These are phyloP conservation scores for Hipposideros larvatus DNA, from an alignment of 2,797 vertebrate species.

Conservation along the genomic window DNA sequence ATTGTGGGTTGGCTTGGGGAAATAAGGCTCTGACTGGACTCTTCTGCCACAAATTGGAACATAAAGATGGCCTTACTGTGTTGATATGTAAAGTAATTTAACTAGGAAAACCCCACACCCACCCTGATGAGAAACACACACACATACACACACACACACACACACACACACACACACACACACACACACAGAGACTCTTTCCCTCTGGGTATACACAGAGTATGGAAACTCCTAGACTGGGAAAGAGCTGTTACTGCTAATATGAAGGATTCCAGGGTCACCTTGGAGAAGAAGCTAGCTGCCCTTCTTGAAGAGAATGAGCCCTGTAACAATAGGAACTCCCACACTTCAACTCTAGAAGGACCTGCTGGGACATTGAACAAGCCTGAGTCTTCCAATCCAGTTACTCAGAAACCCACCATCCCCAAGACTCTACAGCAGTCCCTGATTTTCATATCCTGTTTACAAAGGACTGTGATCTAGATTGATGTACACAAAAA, in stretches of 20 bases:
- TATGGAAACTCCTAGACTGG: not conserved
- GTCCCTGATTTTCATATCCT: not conserved
- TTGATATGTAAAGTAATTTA: not conserved
- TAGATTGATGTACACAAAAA: not conserved
- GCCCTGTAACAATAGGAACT: not conserved
- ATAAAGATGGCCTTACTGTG: not conserved
- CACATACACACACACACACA: too few species aligned
- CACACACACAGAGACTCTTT: not conserved
- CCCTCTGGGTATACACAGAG: not conserved
- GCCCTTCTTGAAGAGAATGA: not conserved
- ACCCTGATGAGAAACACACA: not conserved
- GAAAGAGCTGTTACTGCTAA: not conserved
- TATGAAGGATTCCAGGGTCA: not conserved
- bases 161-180: not conserved
- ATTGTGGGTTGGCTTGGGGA: not conserved
- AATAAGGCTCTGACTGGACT: not conserved
- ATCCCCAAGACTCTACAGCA: not conserved
- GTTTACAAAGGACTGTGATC: not conserved
- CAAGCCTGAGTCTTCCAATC: not conserved
- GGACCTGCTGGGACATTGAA: not conserved
- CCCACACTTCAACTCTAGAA: not conserved
- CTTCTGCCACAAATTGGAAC: not conserved
- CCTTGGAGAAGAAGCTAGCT: constrained; percentile 4
- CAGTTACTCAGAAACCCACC: not conserved
- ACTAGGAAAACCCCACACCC: not conserved